These are phyloP conservation scores for Drosophila gaucha DNA, from an alignment of 2,888 invertebrate genomes.

Conservation along the genomic window DNA sequence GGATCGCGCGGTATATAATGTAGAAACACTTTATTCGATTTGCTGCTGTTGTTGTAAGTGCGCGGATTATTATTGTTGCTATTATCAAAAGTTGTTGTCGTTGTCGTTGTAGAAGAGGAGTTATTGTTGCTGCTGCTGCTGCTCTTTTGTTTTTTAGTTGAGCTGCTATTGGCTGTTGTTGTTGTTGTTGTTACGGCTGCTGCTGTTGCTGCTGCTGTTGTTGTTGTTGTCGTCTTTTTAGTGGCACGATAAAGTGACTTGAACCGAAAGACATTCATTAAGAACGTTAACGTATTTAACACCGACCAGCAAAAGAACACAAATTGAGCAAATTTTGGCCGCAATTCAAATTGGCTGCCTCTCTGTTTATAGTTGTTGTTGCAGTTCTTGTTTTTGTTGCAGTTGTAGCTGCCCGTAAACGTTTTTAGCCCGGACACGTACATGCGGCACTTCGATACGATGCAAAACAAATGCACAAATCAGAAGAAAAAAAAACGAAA, in stretches of 20 bases:
- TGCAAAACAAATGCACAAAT: slow-evolving; percentile 20
- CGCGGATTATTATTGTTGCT: slow-evolving; percentile 77
- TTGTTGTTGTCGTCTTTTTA: slow-evolving; percentile 51
- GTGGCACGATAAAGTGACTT: slow-evolving; percentile 76
- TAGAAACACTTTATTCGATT: slow-evolving; percentile 84
- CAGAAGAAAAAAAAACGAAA: too few species aligned
- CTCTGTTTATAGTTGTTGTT: slow-evolving; percentile 15
- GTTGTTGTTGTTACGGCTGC: slow-evolving; percentile 36
- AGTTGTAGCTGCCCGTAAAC: slow-evolving; percentile 56
- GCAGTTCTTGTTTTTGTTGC: slow-evolving; percentile 41
- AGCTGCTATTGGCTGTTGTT: slow-evolving; percentile 35
- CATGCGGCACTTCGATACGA: slow-evolving; percentile 81
- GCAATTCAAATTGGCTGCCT: slow-evolving; percentile 36
- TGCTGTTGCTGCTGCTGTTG: slow-evolving; percentile 31
- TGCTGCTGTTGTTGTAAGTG: slow-evolving; percentile 82
- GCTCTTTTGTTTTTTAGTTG: slow-evolving; percentile 35
- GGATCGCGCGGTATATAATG: slow-evolving; percentile 84
- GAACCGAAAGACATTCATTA: slow-evolving; percentile 84
- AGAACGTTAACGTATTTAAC: slow-evolving; percentile 82
- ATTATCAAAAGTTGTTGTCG: slow-evolving; percentile 46
- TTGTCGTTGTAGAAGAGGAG: slow-evolving; percentile 1
- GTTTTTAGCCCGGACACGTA: slow-evolving; percentile 77
- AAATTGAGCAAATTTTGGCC: slow-evolving; percentile 53
- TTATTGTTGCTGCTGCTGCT: slow-evolving; percentile 25
- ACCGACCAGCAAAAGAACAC: slow-evolving; percentile 67